Evolutionary conservation across 2,888 invertebrate species (phyloP), one percentile per base, ranked within the genome.

Genomic region (Drosophila prolongata): DNA sequence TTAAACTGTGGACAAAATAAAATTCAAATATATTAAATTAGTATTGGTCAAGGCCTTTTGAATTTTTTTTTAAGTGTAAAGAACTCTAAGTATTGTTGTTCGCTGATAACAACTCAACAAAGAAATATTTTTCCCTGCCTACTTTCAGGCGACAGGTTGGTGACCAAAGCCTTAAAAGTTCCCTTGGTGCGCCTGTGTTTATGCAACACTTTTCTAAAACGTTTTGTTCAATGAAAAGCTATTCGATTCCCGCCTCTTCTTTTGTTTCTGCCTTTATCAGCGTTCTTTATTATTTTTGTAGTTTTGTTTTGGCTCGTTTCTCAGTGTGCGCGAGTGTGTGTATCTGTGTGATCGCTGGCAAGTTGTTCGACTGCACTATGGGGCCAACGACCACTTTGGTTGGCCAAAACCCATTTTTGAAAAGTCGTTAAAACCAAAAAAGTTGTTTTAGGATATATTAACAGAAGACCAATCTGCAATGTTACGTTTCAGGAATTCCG

Each of bases 301-400:
- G 73, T 87, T 86, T 85, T 87, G 87, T 89, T 88, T 80, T 89
- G 87, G 66, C 72, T 79, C 79, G 58, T 71, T 74, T 77, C 69
- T 71, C 72, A 56, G 55, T 40, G 47, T 40, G 19, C 24, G 30
- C 43, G 13, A 5, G 19, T 59, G 69, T 59, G 69, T 50, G 55
- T 60, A 38, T 46, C 9, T 16, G 60, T 64, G 62, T 47, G 68
- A 49, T 68, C 49, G 56, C 55, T 43, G 34, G 34, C 69, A 67
- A 80, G 78, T 78, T 74, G 77, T 54, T 59, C 69, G 72, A 87
- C 87, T 64, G 70, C n/a, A n/a, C n/a, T n/a, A n/a, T n/a, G n/a
- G n/a, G n/a, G n/a, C n/a, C n/a, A n/a, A n/a, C n/a, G n/a, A n/a
- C n/a, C n/a, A n/a, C n/a, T n/a, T n/a, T n/a, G n/a, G n/a, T n/a